Percentiles rank a stretch among this genome's conserved stretches.
Evolutionary conservation across 2,888 invertebrate genomes (phyloP).

Genomic region (Microchrysa polita): DNA sequence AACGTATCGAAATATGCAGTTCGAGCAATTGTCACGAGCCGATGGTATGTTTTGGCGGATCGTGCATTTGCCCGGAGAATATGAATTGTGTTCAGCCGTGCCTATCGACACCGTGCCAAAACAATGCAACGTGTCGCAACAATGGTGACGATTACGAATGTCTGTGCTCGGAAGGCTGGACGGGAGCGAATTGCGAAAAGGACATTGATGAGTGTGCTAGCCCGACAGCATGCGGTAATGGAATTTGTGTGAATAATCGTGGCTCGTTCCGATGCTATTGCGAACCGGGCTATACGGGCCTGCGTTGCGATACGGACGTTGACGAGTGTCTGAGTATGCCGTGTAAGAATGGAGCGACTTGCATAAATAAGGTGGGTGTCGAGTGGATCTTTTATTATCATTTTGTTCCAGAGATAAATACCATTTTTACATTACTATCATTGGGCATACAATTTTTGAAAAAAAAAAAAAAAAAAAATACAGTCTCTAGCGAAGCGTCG

Average conservation of each 20-base stretch:
- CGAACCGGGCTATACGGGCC: constrained; percentile 87
- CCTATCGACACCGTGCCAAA: constrained; percentile 70
- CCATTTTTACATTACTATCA: constrained; percentile 24
- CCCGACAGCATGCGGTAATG: constrained; percentile 78
- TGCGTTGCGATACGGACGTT: constrained; percentile 84
- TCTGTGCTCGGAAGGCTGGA: constrained; percentile 69
- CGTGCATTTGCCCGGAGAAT: constrained; percentile 62
- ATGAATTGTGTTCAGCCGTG: constrained; percentile 67
- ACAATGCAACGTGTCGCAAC: constrained; percentile 72
- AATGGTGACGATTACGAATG: constrained; percentile 71
- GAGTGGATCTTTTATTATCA: no score
- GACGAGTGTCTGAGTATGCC: constrained; percentile 88
- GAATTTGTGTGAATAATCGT: constrained; percentile 80
- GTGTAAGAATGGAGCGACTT: constrained; percentile 84
- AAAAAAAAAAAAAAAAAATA: no score
- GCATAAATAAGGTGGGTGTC: constrained; percentile 71
- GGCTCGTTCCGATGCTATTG: constrained; percentile 88
- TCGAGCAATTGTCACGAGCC: constrained; percentile 61
- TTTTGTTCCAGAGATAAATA: background rate
- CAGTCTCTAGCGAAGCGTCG: constrained; percentile 45
- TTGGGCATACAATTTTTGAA: constrained; percentile 16
- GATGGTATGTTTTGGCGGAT: constrained; percentile 61
- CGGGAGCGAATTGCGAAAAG: constrained; percentile 68
- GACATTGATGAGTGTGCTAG: constrained; percentile 77
- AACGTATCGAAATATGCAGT: constrained; percentile 60